Conservation (phyloP, 2,113 vertebrate genomes). For the Syrmaticus mikado region DNA sequence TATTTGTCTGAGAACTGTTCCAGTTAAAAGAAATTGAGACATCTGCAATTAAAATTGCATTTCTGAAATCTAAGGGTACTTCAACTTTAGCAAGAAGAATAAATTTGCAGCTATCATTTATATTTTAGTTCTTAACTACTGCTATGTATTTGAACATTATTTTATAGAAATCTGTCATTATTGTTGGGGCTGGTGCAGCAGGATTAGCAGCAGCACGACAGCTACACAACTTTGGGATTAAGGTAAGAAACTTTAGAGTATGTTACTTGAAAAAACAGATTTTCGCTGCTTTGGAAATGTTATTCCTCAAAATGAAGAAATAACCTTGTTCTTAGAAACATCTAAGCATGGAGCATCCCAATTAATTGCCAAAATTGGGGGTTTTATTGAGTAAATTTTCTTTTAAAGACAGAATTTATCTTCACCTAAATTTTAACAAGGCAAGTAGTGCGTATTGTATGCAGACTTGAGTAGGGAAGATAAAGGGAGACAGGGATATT, state of each 20-base stretch:
- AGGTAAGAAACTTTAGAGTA: conserved; percentile 78
- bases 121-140: not conserved
- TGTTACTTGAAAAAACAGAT: not conserved
- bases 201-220: conserved; percentile 94
- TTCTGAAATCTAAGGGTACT: not conserved
- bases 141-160: not conserved
- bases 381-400: not conserved
- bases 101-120: not conserved
- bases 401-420: not conserved
- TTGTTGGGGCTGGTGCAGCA: conserved; percentile 92
- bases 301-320: not conserved
- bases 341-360: not conserved
- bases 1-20: not conserved
- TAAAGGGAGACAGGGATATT: not conserved
- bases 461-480: not conserved
- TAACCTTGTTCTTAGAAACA: not conserved
- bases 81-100: not conserved
- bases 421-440: not conserved
- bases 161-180: conserved; percentile 87
- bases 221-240: conserved; percentile 94
- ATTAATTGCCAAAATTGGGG: not conserved
- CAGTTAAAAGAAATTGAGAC: not conserved
- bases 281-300: not conserved
- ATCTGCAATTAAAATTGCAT: not conserved
- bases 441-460: not conserved